Evolutionary conservation across 2,113 vertebrate species (phyloP).

Genomic region (Rattus rattus): DNA sequence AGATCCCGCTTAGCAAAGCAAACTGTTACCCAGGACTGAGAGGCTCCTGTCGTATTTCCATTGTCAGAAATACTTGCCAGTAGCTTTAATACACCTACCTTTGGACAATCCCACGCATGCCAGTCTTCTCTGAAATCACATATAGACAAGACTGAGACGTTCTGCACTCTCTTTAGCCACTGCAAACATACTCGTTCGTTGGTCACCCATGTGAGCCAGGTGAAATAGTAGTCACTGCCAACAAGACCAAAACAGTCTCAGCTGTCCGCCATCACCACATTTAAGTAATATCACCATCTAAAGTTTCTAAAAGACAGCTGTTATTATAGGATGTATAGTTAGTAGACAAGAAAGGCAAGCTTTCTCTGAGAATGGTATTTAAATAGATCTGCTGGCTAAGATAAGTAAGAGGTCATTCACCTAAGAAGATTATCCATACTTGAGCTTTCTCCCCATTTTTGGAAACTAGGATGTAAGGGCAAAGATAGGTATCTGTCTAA

Average conservation of each 20-base stretch:
- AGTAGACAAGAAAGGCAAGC: not conserved
- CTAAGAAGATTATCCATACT: constrained; percentile 22
- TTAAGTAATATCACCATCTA: constrained; percentile 41
- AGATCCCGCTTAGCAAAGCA: not conserved
- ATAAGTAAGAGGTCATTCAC: not conserved
- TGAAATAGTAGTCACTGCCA: constrained; percentile 95
- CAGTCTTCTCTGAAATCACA: constrained; percentile 91
- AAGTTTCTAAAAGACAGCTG: not conserved
- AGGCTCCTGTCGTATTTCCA: not conserved
- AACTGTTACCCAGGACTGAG: not conserved
- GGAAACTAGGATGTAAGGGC: not conserved
- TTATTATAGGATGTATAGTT: constrained; percentile 26
- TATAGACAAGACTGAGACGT: constrained; percentile 92
- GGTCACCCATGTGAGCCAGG: constrained; percentile 95
- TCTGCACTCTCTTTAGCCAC: constrained; percentile 95
- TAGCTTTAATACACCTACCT: constrained; percentile 86
- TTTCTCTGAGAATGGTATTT: constrained; percentile 6
- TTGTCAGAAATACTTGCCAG: constrained; percentile 32
- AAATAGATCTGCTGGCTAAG: not conserved
- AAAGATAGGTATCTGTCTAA: not conserved
- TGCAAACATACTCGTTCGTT: constrained; percentile 93
- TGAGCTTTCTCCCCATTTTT: not conserved
- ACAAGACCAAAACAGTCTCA: constrained; percentile 70
- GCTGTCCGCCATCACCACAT: not conserved
- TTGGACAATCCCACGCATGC: constrained; percentile 90